A percentile compares a stretch with the other conserved stretches of the same genome.
These are phyloP conservation scores for Pollimyrus isidori DNA, from an alignment of 2,113 vertebrate species.

Conservation along the genomic window DNA sequence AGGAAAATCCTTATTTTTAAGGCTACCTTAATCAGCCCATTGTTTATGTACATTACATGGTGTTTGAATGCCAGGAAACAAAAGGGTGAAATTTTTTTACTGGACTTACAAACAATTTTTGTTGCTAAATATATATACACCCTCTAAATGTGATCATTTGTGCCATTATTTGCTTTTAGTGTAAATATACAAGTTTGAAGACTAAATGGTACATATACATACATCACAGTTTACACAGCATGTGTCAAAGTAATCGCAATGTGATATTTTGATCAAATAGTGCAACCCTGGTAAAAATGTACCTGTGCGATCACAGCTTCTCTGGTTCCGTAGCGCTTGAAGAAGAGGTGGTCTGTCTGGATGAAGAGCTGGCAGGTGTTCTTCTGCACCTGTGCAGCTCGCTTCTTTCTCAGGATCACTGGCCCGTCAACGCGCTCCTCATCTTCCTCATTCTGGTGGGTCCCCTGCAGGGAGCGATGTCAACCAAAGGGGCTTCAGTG, in stretches of 20 bases:
- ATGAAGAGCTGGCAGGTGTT: conserved; percentile 95
- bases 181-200: background rate
- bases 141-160: too few species aligned
- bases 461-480: conserved; percentile 28
- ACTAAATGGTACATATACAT: background rate
- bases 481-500: background rate
- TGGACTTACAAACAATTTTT: background rate
- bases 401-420: conserved; percentile 74
- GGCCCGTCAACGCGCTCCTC: conserved; percentile 47
- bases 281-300: background rate
- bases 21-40: background rate
- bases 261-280: background rate
- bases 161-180: too few species aligned
- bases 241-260: background rate
- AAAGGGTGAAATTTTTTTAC: too few species aligned
- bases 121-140: too few species aligned
- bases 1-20: background rate
- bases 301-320: conserved; percentile 95
- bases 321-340: conserved; percentile 71
- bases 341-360: conserved; percentile 93
- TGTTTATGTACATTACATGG: background rate
- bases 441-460: conserved; percentile 22
- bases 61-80: too few species aligned
- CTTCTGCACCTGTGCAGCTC: conserved; percentile 76
- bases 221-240: background rate